phyloP scores from a whole-genome alignment of 1,140 invertebrate genomes.

The Leptinotarsa lineolata region DNA sequence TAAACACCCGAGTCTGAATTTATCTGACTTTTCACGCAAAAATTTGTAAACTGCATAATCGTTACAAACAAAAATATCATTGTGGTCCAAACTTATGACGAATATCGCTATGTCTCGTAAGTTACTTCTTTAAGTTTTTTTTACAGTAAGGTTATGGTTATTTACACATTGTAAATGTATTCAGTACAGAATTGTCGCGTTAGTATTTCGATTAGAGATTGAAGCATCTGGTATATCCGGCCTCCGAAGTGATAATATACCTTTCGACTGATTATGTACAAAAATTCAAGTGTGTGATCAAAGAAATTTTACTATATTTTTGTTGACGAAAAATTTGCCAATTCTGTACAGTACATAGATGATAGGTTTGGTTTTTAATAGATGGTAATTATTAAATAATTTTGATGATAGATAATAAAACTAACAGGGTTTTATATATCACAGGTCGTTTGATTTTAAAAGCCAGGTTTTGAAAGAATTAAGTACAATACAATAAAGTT shows the following conservation, averaged over 20 bases:
- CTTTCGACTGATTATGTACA: conserved; percentile 35
- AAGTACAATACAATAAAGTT: conserved; percentile 20
- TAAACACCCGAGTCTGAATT: conserved; percentile 12
- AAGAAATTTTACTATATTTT: conserved; percentile 13
- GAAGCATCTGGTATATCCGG: not conserved
- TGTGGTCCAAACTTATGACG: conserved; percentile 40
- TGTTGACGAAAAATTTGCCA: conserved; percentile 24
- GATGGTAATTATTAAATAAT: conserved; percentile 25
- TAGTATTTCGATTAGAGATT: not conserved
- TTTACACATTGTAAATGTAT: conserved; percentile 29
- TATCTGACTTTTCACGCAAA: conserved; percentile 14
- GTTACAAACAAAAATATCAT: conserved; percentile 26
- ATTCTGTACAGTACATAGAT: conserved; percentile 34
- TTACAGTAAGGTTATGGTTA: conserved; percentile 40
- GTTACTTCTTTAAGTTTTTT: conserved; percentile 34
- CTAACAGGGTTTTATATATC: conserved; percentile 34
- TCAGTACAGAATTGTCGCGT: conserved; percentile 33
- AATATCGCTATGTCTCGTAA: conserved; percentile 37
- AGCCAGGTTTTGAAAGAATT: conserved; percentile 29
- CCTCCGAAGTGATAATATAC: conserved; percentile 6
- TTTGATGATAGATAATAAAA: conserved; percentile 26
- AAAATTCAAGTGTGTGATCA: conserved; percentile 17
- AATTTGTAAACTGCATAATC: conserved; percentile 19
- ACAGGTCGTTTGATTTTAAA: conserved; percentile 34
- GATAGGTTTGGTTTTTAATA: conserved; percentile 33